phyloP scores from a whole-genome alignment of 2,888 invertebrate species.

The Drosophila maculinotata region DNA sequence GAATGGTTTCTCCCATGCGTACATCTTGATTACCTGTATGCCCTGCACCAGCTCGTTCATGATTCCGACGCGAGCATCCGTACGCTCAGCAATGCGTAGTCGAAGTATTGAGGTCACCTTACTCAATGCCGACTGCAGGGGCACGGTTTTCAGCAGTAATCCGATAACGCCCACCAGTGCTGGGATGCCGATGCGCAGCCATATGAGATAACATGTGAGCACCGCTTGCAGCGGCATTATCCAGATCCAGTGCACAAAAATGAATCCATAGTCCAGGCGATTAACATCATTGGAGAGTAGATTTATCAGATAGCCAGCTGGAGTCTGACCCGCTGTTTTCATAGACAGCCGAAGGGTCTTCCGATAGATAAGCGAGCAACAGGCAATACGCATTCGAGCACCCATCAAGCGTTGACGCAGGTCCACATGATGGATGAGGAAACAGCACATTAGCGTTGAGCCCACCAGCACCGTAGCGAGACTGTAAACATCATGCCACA shows the following conservation, averaged over 20 bases:
- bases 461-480: constrained; percentile 82
- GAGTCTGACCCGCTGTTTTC: constrained; percentile 89
- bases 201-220: constrained; percentile 91
- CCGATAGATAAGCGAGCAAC: constrained; percentile 84
- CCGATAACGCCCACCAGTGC: constrained; percentile 92
- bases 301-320: constrained; percentile 96
- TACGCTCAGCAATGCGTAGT: constrained; percentile 92
- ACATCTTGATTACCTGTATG: constrained; percentile 98
- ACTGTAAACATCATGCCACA: constrained; percentile 83
- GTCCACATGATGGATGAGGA: constrained; percentile 85
- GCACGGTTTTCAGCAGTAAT: constrained; percentile 91
- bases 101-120: constrained; percentile 86
- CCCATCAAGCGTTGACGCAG: constrained; percentile 86
- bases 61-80: constrained; percentile 95
- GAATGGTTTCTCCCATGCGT: constrained; percentile 97
- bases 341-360: constrained; percentile 90
- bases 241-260: constrained; percentile 95
- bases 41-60: constrained; percentile 98
- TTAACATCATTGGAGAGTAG: constrained; percentile 97
- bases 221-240: constrained; percentile 90
- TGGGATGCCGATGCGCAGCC: constrained; percentile 90
- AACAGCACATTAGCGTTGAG: constrained; percentile 79
- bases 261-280: constrained; percentile 94
- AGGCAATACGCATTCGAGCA: constrained; percentile 88
- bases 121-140: constrained; percentile 89